Evolutionary conservation across 2,888 invertebrate genomes (phyloP), one percentile per base, ranked within the genome.

Genomic region (Ochlodes sylvanus): DNA sequence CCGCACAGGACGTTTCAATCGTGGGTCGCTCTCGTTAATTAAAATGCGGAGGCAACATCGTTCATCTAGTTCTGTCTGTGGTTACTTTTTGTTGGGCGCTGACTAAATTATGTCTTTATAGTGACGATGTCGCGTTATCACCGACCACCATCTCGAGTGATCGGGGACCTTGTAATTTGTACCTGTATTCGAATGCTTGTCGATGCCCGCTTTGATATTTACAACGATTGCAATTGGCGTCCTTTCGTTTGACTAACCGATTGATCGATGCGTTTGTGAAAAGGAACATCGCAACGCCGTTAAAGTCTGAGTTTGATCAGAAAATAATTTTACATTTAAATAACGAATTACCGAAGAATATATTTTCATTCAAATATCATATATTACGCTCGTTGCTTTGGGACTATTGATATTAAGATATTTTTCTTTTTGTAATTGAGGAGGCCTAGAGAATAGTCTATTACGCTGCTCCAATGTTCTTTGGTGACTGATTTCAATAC

Each of bases 31-130:
- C 80, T 85, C 84, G 81, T 87, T 90, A 91, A 92, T 92, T 92
- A 91, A 92, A 89, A 85, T 74, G 81, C 82, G 79, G 81, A 81
- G 81, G 81, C 84, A 79, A 81, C 84, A 84, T 89, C 91, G 86
- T 90, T 86, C 88, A 85, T 91, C 90, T 91, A 91, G 87, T 82
- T 84, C 81, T 80, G 86, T 83, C 80, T 78, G 75, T 72, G 79
- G 73, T 72, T 78, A 81, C 85, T 88, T 90, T 91, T 91, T 90
- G 86, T 87, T 82, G 76, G 75, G 73, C 79, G 81, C 82, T 88
- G 89, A 88, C 91, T 90, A 91, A 92, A 92, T 92, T 89, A 92
- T 92, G 92, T 92, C 91, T 92, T 89, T 87, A 92, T 92, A 88
- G 84, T 86, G 90, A 87, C 86, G 82, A 79, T 82, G 84, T 79